Evolutionary conservation across 2,797 vertebrate species (phyloP).

Genomic region (Rhabdophis nuchalis): DNA sequence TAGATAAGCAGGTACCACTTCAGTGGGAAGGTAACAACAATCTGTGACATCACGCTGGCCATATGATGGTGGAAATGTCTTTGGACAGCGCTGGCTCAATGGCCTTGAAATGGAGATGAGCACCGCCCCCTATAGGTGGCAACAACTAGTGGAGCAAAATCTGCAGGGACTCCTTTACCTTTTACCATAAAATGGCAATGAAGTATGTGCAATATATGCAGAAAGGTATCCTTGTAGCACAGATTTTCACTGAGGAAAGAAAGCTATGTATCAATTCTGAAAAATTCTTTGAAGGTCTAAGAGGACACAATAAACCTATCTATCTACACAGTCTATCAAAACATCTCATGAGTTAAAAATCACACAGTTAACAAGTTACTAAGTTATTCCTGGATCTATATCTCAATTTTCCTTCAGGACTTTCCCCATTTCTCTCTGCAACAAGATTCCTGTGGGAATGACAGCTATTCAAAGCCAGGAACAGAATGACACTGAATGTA

Average conservation of each 20-base stretch:
- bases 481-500: neutral
- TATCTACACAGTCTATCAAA: neutral
- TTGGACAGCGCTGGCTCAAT: neutral
- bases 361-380: neutral
- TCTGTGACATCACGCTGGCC: neutral
- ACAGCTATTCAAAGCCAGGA: neutral
- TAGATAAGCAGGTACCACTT: too few relatives aligned
- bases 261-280: conserved; percentile 47
- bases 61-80: neutral
- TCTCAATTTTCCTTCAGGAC: neutral
- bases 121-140: neutral
- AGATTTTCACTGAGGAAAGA: conserved; percentile 58
- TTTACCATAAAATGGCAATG: conserved; percentile 52
- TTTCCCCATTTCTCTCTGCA: neutral
- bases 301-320: conserved; percentile 42
- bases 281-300: conserved; percentile 48
- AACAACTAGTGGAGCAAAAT: neutral
- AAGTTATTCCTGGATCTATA: neutral
- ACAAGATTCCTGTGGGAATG: neutral
- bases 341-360: neutral
- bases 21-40: too few relatives aligned
- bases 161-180: neutral
- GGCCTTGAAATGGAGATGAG: neutral
- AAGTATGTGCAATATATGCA: conserved; percentile 59
- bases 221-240: conserved; percentile 55